Base-by-base conservation (phyloP, 92 coral and sea anemone species). In the Palythoa caribaeorum region DNA sequence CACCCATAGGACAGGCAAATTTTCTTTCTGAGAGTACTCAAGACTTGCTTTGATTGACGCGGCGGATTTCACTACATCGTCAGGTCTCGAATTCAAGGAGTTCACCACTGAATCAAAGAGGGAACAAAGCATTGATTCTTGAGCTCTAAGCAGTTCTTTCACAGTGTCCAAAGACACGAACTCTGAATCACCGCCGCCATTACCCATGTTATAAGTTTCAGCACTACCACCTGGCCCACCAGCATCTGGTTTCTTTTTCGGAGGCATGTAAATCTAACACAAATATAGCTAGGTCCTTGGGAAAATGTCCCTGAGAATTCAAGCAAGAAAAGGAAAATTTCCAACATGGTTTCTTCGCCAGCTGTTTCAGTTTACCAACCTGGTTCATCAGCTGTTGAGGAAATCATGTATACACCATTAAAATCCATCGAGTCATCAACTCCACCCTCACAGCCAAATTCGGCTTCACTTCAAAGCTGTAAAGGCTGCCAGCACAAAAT, bases 11-110 rank as follows among this genome's bases (percentile, higher is more conserved):
- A 28, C 28, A 28, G 28, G 28, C 28, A 28, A 28, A 28, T 28
- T 38, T 37, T 71, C 76, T 71, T 37, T 47, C 5, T 71, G 76
- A 48, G 76, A 71, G 10, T 71, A 71, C 37, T 71, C 76, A n/a
- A 71, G 51, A 38, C 76, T 71, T 48, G 76, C 11, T 48, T 71
- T 71, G 76, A 71, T 71, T 2, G 76, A 71, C 3, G 17, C 11
- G 36, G 37, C 76, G 6, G 76, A 8, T 13, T 71, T 38, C 51
- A 71, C 76, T 1, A 38, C 51, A 8, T 71, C n/a, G 51, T 71
- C 76, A n/a, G 36, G 51, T 8, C 76, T 3, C 11, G 76, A 17
- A 37, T 37, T 71, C 1, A 71, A n/a, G 51, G 76, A 71, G 5
- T 16, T 8, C 11, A 71, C 11, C 1, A 71, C 76, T 8, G 76